phyloP scores from a whole-genome alignment of 2,888 invertebrate species.

The Chymomyza procnemis region DNA sequence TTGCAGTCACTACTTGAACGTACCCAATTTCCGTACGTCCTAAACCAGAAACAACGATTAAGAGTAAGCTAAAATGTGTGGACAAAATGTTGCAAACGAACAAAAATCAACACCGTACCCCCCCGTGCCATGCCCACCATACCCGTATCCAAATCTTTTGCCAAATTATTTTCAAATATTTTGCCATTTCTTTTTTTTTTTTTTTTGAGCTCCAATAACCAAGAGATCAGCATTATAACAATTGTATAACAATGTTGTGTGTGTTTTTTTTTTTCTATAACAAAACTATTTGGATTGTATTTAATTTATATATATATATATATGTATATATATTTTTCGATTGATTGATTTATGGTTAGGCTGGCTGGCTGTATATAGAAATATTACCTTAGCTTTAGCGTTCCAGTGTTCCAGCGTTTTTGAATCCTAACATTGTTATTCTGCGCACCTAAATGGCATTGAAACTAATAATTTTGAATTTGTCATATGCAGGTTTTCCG shows the following conservation, averaged over 20 bases:
- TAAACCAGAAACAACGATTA: conserved; percentile 92
- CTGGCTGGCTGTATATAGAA: too few species aligned
- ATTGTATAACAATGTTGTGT: conserved; percentile 10
- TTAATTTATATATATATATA: too few species aligned
- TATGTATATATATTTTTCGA: too few species aligned
- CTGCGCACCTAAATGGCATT: too few species aligned
- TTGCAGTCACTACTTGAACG: conserved; percentile 95
- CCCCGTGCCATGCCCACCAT: not conserved
- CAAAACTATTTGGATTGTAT: too few species aligned
- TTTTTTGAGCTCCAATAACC: not conserved
- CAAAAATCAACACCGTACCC: too few species aligned
- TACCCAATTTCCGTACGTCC: conserved; percentile 90
- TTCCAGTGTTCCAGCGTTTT: too few species aligned
- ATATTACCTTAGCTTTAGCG: too few species aligned
- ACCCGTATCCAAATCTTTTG: not conserved
- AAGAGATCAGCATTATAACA: not conserved
- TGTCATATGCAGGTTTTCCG: conserved; percentile 88
- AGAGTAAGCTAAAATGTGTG: conserved; percentile 85
- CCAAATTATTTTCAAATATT: not conserved
- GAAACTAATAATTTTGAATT: not conserved
- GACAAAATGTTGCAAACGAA: conserved; percentile 6
- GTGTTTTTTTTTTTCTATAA: too few species aligned
- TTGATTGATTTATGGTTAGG: too few species aligned
- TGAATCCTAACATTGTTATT: too few species aligned
- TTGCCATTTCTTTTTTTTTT: conserved; percentile 1